Conservation (phyloP, 37 sponge, comb jelly and placozoan genomes). For the Cladorhizidae sp. region DNA sequence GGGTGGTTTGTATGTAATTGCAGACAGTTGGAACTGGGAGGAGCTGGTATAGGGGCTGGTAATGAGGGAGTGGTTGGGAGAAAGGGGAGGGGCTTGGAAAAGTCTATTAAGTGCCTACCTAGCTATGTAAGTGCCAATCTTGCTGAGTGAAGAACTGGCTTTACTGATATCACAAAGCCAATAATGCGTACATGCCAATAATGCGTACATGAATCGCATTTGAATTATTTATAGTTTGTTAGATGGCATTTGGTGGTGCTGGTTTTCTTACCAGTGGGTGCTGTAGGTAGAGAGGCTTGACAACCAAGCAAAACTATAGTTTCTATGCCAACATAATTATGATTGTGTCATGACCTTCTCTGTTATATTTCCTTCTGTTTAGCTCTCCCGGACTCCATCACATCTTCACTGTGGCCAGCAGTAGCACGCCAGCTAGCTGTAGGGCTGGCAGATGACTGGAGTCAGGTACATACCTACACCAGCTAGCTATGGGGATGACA, state of each 20-base stretch:
- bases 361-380: background rate
- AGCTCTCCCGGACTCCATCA: conserved; percentile 1
- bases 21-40: background rate
- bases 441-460: conserved; percentile 97
- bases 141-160: too few relatives aligned
- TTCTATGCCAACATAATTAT: too few relatives aligned
- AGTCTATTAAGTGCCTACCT: too few relatives aligned
- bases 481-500: conserved; percentile 69
- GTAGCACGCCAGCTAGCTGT: conserved; percentile 48
- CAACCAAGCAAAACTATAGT: too few relatives aligned
- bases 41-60: too few relatives aligned
- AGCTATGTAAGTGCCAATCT: too few relatives aligned
- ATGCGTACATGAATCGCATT: background rate
- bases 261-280: too few relatives aligned
- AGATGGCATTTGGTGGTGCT: background rate
- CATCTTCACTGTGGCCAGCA: conserved; percentile 34
- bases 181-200: too few relatives aligned
- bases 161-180: too few relatives aligned
- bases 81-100: background rate
- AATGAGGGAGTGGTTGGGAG: background rate
- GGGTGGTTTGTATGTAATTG: background rate
- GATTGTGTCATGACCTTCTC: too few relatives aligned
- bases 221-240: background rate
- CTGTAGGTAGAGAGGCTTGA: too few relatives aligned
- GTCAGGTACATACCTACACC: conserved; percentile 59